Evolutionary conservation across 2,797 vertebrate species (phyloP).

Genomic region (Antennarius maculatus): DNA sequence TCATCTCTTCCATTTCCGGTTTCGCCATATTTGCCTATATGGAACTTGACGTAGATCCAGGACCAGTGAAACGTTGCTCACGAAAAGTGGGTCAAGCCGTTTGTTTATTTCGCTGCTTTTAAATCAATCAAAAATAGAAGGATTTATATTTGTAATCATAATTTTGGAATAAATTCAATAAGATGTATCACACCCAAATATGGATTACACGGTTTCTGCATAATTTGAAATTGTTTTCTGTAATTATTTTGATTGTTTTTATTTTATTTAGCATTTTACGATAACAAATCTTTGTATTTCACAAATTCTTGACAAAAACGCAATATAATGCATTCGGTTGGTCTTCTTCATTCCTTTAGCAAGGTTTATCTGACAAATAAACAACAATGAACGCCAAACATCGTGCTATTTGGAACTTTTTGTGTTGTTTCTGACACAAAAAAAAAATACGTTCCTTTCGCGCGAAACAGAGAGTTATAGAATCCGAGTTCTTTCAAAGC

Average conservation of each 20-base stretch:
- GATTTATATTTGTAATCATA: no score
- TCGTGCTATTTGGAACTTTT: no score
- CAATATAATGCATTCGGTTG: no score
- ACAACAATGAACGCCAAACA: no score
- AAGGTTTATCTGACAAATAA: no score
- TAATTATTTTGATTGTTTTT: background rate
- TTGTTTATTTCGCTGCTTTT: conserved; percentile 6
- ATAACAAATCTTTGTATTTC: no score
- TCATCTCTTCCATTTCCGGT: background rate
- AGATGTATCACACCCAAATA: fast-evolving
- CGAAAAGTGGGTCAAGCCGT: conserved; percentile 64
- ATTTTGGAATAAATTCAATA: background rate
- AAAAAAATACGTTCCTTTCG: background rate
- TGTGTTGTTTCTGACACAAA: no score
- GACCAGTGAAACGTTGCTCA: conserved; percentile 28
- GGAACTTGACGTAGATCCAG: background rate
- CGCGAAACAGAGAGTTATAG: fast-evolving
- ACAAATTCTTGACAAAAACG: no score
- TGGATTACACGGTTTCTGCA: no score
- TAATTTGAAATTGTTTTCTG: background rate
- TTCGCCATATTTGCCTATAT: fast-evolving
- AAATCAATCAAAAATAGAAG: background rate
- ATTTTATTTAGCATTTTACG: no score
- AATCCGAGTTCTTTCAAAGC: background rate
- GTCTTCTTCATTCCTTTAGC: no score